Percentiles rank a stretch among this genome's conserved stretches.
phyloP scores from a whole-genome alignment of 2,888 invertebrate species.

The Eudemis profundana region DNA sequence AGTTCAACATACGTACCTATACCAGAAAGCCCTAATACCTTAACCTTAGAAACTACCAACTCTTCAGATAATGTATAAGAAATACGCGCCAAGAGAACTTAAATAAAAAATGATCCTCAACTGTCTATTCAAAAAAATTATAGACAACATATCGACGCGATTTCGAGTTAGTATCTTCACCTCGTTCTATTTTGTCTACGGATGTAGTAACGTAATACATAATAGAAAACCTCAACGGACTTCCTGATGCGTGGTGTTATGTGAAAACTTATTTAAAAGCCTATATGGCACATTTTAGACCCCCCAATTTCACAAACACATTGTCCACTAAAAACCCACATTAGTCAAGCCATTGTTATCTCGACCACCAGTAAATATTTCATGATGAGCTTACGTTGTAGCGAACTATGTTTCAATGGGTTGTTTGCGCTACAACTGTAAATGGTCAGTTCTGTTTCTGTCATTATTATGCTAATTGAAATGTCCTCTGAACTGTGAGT shows the following conservation, averaged over 20 bases:
- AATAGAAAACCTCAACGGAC: background rate
- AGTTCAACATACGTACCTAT: too few relatives aligned
- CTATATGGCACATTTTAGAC: background rate
- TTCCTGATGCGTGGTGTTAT: background rate
- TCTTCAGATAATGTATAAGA: too few relatives aligned
- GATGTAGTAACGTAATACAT: slow-evolving; percentile 1
- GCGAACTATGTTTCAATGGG: slow-evolving; percentile 18
- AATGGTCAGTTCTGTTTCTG: slow-evolving; percentile 49
- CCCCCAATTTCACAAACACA: slow-evolving; percentile 6
- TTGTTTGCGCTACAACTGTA: slow-evolving; percentile 41
- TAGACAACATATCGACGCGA: background rate
- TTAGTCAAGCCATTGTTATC: slow-evolving; percentile 18
- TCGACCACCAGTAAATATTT: slow-evolving; percentile 16
- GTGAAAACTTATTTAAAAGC: background rate
- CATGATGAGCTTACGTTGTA: background rate
- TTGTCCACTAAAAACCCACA: slow-evolving; percentile 14
- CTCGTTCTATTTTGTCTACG: background rate
- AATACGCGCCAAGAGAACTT: too few relatives aligned
- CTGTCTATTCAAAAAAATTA: too few relatives aligned
- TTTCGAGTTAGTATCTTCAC: background rate
- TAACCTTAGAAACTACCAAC: too few relatives aligned
- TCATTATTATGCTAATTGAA: slow-evolving; percentile 61
- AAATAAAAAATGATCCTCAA: too few relatives aligned
- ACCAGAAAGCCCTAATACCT: too few relatives aligned
- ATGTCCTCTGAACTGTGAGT: slow-evolving; percentile 53